Base-by-base conservation (phyloP, 2,113 vertebrate genomes). In the Setophaga kirtlandii region DNA sequence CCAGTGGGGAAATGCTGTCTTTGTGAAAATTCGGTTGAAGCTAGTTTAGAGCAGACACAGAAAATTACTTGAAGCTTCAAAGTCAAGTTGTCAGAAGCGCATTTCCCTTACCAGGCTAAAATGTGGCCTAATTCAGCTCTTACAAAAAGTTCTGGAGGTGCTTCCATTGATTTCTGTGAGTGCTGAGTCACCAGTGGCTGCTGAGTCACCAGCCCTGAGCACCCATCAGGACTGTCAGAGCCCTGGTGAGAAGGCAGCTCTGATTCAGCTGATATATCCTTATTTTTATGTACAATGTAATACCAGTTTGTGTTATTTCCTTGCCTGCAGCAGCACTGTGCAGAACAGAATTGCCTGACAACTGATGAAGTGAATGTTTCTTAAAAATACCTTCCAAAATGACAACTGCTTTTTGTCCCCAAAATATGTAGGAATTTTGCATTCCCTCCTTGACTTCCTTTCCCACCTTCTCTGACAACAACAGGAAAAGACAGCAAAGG, bases 101-200 rank as follows among this genome's bases (percentile, higher is more conserved):
- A 0, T 90, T 96, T 96, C 47, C 73, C 82, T 91, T 87, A 78
- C 62, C 53, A 53, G 78, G 67, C 87, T 88, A 35, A 90, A 90
- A 68, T 53, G 77, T 71, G 83, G 55, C 76, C 93, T 92, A 87
- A 89, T 89, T 93, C 73, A 92, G 76, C 83, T 79, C 65, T 71
- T 80, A 28, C 4, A 41, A 63, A 79, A 93, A 70, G 11, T 58
- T 85, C 83, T 60, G 49, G 76, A 93, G 90, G 73, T 28, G 0
- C 71, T 93, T 76, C 37, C 87, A 69, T 89, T 9, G 42, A 83
- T 82, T 84, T 82, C 82, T 11, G 2, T 55, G 81, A 80, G 63
- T 93, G 88, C 96, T 92, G 95, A 91, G 79, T 94, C 96, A 96
- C 94, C 88, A 37, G 62, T 5, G 4, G 86, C 91, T 96, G 96